phyloP scores from a whole-genome alignment of 2,888 invertebrate species.

The Julus scandinavius region DNA sequence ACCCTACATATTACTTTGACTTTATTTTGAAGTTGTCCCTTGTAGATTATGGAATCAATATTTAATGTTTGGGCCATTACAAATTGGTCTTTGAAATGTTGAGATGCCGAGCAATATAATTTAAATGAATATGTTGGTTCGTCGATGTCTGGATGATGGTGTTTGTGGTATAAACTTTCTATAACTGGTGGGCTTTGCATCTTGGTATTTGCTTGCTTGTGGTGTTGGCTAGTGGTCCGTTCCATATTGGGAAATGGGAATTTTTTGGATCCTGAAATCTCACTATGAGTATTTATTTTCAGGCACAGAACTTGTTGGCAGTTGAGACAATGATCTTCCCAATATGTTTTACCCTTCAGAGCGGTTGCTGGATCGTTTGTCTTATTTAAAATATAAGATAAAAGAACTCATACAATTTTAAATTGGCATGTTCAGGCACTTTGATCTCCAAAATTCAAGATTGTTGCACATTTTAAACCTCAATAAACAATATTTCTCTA shows the following conservation, averaged over 20 bases:
- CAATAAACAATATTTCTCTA: neutral
- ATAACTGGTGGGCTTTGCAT: no score
- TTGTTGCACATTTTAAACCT: neutral
- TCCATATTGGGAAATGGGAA: neutral
- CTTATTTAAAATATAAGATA: neutral
- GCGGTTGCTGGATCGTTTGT: neutral
- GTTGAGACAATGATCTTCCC: neutral
- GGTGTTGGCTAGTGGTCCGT: no score
- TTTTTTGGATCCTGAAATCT: neutral
- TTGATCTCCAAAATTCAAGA: neutral
- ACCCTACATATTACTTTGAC: no score
- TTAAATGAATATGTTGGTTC: no score
- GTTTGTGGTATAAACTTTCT: no score
- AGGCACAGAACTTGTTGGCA: slow-evolving; percentile 15
- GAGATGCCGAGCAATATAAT: no score
- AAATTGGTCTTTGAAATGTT: no score
- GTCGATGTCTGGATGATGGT: no score
- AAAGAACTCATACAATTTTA: neutral
- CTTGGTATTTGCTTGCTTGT: neutral
- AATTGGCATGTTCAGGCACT: neutral
- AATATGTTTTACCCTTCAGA: neutral
- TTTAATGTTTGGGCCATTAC: no score
- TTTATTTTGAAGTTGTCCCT: no score
- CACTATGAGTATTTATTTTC: neutral
- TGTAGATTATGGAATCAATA: no score